phyloP scores from a whole-genome alignment of 2,113 vertebrate genomes.

The Sminthopsis crassicaudata region DNA sequence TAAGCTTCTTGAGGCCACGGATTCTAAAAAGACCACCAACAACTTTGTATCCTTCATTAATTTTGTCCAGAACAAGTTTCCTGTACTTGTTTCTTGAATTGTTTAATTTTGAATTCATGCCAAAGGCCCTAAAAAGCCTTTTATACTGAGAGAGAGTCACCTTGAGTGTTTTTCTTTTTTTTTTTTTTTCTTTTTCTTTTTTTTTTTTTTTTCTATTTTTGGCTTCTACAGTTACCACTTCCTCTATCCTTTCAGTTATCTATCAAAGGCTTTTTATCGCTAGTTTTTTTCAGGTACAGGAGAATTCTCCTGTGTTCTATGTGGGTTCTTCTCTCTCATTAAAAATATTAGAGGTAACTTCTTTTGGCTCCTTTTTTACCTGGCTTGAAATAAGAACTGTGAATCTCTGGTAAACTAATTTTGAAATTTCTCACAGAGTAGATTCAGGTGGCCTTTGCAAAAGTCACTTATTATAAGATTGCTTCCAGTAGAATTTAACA shows the following conservation, averaged over 20 bases:
- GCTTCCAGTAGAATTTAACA: slow-evolving; percentile 59
- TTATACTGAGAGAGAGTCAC: not conserved
- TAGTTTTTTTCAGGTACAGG: slow-evolving; percentile 41
- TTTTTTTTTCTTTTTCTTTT: not conserved
- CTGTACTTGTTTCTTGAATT: slow-evolving; percentile 18
- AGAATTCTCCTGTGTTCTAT: slow-evolving; percentile 31
- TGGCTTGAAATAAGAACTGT: slow-evolving; percentile 67
- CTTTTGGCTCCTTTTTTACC: slow-evolving; percentile 53
- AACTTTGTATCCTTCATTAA: not conserved
- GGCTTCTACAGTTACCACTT: slow-evolving; percentile 27
- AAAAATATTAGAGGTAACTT: slow-evolving; percentile 61
- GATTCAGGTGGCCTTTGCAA: slow-evolving; percentile 64
- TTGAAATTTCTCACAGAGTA: slow-evolving; percentile 52
- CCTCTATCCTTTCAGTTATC: slow-evolving; percentile 56
- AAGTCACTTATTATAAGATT: slow-evolving; percentile 71
- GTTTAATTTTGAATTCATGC: not conserved
- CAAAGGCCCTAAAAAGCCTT: not conserved
- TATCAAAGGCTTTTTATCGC: slow-evolving; percentile 16
- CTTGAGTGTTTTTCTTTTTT: not conserved
- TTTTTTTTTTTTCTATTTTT: not conserved
- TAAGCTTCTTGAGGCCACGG: not conserved
- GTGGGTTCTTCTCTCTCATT: slow-evolving; percentile 44
- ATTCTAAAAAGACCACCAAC: not conserved
- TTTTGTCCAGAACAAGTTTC: slow-evolving; percentile 23
- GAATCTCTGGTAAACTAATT: slow-evolving; percentile 67